Evolutionary conservation across 23 tunicate genomes (phyloP), one percentile per base, ranked within the genome.

Genomic region (Styela plicata): DNA sequence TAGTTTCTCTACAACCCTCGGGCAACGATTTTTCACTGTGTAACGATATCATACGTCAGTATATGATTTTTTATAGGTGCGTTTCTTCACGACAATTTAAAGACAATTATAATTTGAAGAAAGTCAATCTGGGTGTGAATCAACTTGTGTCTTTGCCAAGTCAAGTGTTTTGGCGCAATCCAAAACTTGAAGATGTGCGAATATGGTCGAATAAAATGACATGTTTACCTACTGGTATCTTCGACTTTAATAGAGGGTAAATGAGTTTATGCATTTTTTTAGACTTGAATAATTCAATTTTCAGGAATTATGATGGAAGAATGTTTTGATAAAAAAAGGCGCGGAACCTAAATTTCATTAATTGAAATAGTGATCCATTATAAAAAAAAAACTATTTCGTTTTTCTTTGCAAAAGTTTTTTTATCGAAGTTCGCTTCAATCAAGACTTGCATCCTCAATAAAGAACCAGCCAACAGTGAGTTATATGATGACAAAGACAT

Each of bases 131-230:
- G 5, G 77, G 36, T 3, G 36, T 28, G 20, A 71, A 71, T 30
- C 32, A 71, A 33, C 35, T 71, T 16, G 34, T 28, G 3, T 26
- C 77, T 5, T 36, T 71, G 34, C 77, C 77, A 3, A 30, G 36
- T 31, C 24, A 33, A 34, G 24, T 71, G 36, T 71, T 71, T 32
- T 28, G 34, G 35, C 24, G 20, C 77, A 71, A 71, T 29, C 34
- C 34, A 34, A 71, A 32, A 29, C 17, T 71, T 5, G 32, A 33
- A 27, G 34, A 27, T 22, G 24, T 71, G 20, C 26, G 77, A 21
- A 26, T 71, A n/a, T 71, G 77, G 77, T 71, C 77, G 35, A 71
- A 71, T 71, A 34, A 71, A 21, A 71, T 71, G 24, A 33, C 26
- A 27, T 71, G 77, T 32, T 71, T 71, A 30, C 77, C 77, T 16